Conservation (phyloP, 2,113 vertebrate genomes). For the Nettapus auritus region DNA sequence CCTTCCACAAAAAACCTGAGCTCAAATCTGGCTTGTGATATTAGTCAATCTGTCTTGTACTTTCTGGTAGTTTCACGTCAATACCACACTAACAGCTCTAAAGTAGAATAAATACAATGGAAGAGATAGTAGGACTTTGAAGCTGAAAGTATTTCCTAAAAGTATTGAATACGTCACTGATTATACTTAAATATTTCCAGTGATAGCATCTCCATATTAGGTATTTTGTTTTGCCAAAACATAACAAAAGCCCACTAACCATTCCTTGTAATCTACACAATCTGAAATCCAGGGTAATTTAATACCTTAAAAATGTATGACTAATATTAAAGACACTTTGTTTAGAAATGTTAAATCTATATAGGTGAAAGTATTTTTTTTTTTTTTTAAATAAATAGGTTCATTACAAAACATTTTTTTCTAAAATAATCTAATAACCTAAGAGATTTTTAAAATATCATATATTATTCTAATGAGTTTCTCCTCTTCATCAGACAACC, state of each 20-base stretch:
- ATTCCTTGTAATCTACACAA: background rate
- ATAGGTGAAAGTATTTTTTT: background rate
- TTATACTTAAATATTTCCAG: background rate
- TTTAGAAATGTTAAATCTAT: background rate
- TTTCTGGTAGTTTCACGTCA: background rate
- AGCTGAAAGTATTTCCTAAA: background rate
- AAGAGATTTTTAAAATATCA: background rate
- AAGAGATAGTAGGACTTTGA: background rate
- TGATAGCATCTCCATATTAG: background rate
- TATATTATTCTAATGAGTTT: background rate
- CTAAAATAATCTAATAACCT: background rate
- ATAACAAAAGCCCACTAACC: background rate
- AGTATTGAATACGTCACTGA: background rate
- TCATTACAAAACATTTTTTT: background rate
- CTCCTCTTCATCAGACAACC: background rate
- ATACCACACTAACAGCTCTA: background rate
- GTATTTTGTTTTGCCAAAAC: background rate
- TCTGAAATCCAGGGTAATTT: background rate
- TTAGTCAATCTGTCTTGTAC: background rate
- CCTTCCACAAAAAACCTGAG: background rate
- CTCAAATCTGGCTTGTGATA: background rate
- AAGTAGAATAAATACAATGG: background rate
- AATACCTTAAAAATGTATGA: background rate
- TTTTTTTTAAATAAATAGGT: background rate
- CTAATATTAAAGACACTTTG: background rate